phyloP scores from a whole-genome alignment of 2,888 invertebrate genomes.

The Orgyia antiqua region DNA sequence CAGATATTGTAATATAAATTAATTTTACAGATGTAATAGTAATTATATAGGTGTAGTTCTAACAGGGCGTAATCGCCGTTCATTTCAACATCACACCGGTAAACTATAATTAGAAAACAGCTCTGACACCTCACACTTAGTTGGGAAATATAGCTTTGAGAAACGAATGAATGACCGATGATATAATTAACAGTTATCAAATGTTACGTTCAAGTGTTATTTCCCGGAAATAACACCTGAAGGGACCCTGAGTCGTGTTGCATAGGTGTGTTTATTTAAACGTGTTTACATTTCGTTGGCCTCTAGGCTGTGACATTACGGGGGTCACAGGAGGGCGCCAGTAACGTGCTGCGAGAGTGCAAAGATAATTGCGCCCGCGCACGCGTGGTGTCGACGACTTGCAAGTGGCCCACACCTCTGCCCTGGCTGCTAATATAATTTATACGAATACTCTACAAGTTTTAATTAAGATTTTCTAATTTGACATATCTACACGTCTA shows the following conservation, averaged over 20 bases:
- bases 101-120: slow-evolving; percentile 32
- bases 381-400: slow-evolving; percentile 8
- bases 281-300: slow-evolving; percentile 41
- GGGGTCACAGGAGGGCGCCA: slow-evolving; percentile 28
- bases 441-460: too few species aligned
- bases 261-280: slow-evolving; percentile 28
- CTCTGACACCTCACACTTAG: slow-evolving; percentile 20
- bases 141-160: slow-evolving; percentile 23
- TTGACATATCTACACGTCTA: too few species aligned
- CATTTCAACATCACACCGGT: slow-evolving; percentile 17
- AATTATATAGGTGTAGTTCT: slow-evolving; percentile 26
- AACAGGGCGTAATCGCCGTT: slow-evolving; percentile 25
- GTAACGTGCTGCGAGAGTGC: slow-evolving; percentile 3
- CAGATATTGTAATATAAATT: slow-evolving; percentile 21
- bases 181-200: slow-evolving; percentile 32
- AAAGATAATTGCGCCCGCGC: slow-evolving; percentile 24
- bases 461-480: too few species aligned
- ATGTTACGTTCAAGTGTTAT: slow-evolving; percentile 35
- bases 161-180: slow-evolving; percentile 15
- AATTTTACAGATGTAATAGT: slow-evolving; percentile 29
- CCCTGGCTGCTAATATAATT: slow-evolving; percentile 18
- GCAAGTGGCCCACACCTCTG: slow-evolving; percentile 5
- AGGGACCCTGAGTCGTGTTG: slow-evolving; percentile 26
- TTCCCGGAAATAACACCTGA: slow-evolving; percentile 48
- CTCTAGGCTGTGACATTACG: slow-evolving; percentile 35